These are phyloP conservation scores for Leuctra nigra DNA, from an alignment of 2,888 invertebrate species.

Conservation along the genomic window DNA sequence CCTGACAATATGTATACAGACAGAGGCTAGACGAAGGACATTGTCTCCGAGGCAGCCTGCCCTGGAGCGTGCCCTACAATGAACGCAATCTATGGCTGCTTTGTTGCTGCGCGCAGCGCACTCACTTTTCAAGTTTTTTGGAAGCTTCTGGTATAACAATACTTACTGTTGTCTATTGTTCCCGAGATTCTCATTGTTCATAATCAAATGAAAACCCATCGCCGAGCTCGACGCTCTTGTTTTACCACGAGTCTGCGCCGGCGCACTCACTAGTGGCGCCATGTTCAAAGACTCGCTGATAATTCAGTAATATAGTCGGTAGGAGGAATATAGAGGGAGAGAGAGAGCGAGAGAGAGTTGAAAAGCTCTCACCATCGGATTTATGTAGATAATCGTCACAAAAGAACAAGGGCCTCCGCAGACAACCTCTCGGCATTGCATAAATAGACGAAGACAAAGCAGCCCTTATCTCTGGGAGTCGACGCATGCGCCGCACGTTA, in stretches of 20 bases:
- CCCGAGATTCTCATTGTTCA: slow-evolving; percentile 29
- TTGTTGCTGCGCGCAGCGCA: neutral
- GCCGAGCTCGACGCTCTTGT: slow-evolving; percentile 17
- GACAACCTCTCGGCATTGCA: slow-evolving; percentile 27
- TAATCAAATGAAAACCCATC: slow-evolving; percentile 31
- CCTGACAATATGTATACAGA: slow-evolving; percentile 5
- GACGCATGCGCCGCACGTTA: slow-evolving; percentile 26
- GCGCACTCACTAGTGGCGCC: slow-evolving; percentile 11
- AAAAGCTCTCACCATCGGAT: slow-evolving; percentile 31
- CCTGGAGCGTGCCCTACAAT: neutral
- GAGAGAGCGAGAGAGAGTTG: slow-evolving; percentile 29
- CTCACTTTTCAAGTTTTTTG: slow-evolving; percentile 9
- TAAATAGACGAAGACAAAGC: slow-evolving; percentile 30
- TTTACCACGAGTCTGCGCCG: neutral
- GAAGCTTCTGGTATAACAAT: slow-evolving; percentile 23
- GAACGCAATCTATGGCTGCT: slow-evolving; percentile 8
- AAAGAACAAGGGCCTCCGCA: slow-evolving; percentile 28
- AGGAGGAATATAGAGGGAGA: no score
- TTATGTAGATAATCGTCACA: slow-evolving; percentile 31
- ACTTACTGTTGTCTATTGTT: slow-evolving; percentile 31
- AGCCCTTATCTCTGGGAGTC: slow-evolving; percentile 28
- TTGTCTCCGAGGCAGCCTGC: neutral
- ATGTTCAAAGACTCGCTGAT: slow-evolving; percentile 29
- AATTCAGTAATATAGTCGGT: slow-evolving; percentile 32
- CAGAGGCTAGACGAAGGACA: neutral